These are phyloP conservation scores for Spongilla lacustris DNA, from an alignment of 37 sponge, comb jelly and placozoan genomes.

Conservation along the genomic window DNA sequence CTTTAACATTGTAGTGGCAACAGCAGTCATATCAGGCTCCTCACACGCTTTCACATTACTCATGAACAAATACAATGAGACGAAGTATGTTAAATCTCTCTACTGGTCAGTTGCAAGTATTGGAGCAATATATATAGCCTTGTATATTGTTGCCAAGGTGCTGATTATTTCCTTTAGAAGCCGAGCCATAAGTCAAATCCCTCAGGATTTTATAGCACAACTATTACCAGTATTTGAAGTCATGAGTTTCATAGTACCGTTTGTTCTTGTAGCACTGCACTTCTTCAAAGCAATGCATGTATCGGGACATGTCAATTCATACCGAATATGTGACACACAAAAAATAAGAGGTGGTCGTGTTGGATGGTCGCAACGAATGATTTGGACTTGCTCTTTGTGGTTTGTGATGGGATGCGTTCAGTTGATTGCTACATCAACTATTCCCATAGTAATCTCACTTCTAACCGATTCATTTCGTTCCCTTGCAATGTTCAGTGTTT, in stretches of 20 bases:
- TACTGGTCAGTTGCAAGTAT: neutral
- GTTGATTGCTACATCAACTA: neutral
- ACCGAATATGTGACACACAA: neutral
- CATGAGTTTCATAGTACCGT: neutral
- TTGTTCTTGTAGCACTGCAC: neutral
- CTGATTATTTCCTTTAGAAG: neutral
- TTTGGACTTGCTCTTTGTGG: neutral
- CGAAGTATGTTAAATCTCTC: neutral
- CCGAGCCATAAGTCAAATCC: neutral
- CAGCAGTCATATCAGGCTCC: neutral
- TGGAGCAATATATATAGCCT: neutral
- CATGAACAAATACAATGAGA: neutral
- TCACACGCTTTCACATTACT: neutral
- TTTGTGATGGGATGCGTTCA: neutral
- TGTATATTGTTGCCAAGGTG: neutral
- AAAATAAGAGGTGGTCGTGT: neutral
- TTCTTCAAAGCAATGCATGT: neutral
- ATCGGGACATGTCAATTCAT: neutral
- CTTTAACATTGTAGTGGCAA: neutral
- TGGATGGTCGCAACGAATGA: neutral
- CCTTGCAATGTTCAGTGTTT: neutral
- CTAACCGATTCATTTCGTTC: neutral
- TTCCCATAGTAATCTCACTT: neutral
- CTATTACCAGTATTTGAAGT: neutral
- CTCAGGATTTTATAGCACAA: neutral